Conservation (phyloP, 2,888 invertebrate species). For the Cataglyphis livida region DNA sequence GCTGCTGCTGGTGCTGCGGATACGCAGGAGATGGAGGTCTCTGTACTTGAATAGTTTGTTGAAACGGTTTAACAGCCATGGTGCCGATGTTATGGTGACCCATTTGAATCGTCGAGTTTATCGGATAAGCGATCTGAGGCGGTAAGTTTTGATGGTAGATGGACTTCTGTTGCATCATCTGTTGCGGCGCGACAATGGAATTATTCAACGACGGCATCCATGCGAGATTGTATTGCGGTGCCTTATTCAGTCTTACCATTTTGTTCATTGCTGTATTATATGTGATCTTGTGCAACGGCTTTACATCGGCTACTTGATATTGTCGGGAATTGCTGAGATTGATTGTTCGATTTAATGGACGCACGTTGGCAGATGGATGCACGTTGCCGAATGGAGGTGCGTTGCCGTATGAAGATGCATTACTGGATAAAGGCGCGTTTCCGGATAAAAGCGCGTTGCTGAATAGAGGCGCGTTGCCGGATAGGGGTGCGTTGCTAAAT, state of each 20-base stretch:
- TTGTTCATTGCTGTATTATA: not conserved
- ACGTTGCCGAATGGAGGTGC: not conserved
- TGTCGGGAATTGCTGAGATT: not conserved
- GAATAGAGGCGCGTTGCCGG: not conserved
- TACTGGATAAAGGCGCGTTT: not conserved
- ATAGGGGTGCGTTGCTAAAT: not conserved
- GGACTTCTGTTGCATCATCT: not conserved
- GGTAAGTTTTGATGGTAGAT: slow-evolving; percentile 58
- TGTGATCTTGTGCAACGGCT: not conserved
- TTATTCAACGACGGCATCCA: not conserved
- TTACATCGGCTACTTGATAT: not conserved
- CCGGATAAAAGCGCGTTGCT: not conserved
- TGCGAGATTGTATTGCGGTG: not conserved
- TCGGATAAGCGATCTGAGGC: not conserved
- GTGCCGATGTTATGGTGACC: not conserved
- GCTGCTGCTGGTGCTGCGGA: not conserved
- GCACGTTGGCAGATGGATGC: too few relatives aligned
- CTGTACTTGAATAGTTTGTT: not conserved
- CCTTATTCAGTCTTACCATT: not conserved
- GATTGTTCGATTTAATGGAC: not conserved
- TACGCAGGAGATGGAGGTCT: not conserved
- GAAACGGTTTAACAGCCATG: not conserved
- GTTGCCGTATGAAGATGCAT: too few relatives aligned
- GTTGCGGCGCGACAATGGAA: not conserved
- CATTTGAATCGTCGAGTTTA: not conserved